phyloP scores from a whole-genome alignment of 2,888 invertebrate species.

The Elgonia sp. region DNA sequence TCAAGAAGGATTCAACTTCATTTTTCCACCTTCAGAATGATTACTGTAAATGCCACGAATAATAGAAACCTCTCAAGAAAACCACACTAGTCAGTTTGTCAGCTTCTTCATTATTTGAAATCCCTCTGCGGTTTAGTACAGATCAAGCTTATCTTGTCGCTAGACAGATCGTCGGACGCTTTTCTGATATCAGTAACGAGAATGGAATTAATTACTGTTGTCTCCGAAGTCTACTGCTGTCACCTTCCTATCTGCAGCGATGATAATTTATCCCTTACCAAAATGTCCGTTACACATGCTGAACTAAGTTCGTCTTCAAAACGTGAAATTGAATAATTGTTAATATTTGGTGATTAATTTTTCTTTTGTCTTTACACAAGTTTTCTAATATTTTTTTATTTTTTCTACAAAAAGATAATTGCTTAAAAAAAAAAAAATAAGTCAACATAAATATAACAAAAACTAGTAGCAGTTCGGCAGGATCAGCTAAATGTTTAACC shows the following conservation, averaged over 20 bases:
- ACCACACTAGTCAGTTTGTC: constrained; percentile 45
- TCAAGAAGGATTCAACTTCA: background rate
- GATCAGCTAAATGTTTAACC: no score
- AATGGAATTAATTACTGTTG: constrained; percentile 68
- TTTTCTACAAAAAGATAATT: no score
- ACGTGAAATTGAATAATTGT: background rate
- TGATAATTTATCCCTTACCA: constrained; percentile 60
- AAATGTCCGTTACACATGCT: constrained; percentile 43
- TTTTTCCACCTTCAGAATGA: constrained; percentile 11
- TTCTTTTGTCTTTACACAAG: no score
- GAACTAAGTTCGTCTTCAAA: background rate
- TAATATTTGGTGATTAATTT: background rate
- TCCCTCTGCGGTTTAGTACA: constrained; percentile 50
- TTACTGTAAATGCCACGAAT: constrained; percentile 16
- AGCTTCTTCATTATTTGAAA: constrained; percentile 65
- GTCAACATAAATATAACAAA: no score
- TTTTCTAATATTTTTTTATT: no score
- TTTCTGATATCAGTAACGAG: constrained; percentile 58
- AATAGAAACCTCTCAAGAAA: constrained; percentile 43
- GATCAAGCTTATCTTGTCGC: constrained; percentile 55
- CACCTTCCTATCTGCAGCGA: constrained; percentile 59
- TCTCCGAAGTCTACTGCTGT: constrained; percentile 61
- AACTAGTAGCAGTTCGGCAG: no score
- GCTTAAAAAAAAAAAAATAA: no score
- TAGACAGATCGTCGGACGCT: constrained; percentile 56